Evolutionary conservation across 2,888 invertebrate species (phyloP).

Genomic region (Tanypteryx hageni): DNA sequence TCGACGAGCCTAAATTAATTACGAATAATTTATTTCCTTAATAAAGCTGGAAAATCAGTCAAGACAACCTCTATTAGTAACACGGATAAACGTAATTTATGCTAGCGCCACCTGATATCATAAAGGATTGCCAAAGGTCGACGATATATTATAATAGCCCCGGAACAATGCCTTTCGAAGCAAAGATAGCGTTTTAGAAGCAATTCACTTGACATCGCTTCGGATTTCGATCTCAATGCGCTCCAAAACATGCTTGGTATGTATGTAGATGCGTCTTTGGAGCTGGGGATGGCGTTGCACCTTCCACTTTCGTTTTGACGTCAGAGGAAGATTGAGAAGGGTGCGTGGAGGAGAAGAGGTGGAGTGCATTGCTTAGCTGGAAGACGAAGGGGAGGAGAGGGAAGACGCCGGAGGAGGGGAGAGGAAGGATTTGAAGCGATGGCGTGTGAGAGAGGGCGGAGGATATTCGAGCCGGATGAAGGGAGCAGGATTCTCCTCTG

Average conservation of each 20-base stretch:
- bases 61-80: no score
- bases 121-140: background rate
- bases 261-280: conserved; percentile 8
- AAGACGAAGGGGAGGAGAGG: background rate
- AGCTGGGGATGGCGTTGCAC: background rate
- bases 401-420: background rate
- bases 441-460: no score
- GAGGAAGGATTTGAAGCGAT: background rate
- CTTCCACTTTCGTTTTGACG: background rate
- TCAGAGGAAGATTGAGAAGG: background rate
- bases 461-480: background rate
- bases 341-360: no score
- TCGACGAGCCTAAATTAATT: no score
- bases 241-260: background rate
- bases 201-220: background rate
- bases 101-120: background rate
- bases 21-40: no score
- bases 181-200: background rate
- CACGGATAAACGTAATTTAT: no score
- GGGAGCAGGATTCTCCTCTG: background rate
- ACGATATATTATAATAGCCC: background rate
- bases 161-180: background rate
- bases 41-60: no score
- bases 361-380: no score
- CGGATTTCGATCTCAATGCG: background rate